Percentiles rank a stretch among this genome's conserved stretches.
Conservation (phyloP, 2,888 invertebrate species). For the Callyntrura guangdongensis region DNA sequence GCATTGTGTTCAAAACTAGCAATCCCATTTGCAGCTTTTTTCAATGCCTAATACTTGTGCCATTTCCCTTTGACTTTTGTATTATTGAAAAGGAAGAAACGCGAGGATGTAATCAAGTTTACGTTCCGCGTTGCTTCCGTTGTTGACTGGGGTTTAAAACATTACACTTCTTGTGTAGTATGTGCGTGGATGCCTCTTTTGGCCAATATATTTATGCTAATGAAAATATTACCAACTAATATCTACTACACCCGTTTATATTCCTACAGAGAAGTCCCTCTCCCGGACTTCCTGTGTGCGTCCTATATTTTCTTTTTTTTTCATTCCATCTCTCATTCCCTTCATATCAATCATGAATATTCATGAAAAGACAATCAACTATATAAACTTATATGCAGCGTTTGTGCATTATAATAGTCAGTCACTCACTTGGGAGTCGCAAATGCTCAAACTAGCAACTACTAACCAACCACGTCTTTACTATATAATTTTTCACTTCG, state of each 20-base stretch:
- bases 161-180: background rate
- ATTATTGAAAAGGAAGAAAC: background rate
- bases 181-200: background rate
- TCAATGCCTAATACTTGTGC: background rate
- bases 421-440: slow-evolving; percentile 24
- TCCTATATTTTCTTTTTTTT: slow-evolving; percentile 9
- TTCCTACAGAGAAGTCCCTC: background rate
- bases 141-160: background rate
- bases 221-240: background rate
- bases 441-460: background rate
- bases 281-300: slow-evolving; percentile 2
- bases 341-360: slow-evolving; percentile 59
- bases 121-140: too few relatives aligned
- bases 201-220: background rate
- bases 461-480: slow-evolving; percentile 17
- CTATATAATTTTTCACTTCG: background rate
- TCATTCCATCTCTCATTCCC: slow-evolving; percentile 48
- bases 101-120: background rate
- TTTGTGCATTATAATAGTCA: background rate
- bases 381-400: background rate
- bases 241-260: background rate
- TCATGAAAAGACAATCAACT: slow-evolving; percentile 38
- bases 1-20: background rate
- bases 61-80: slow-evolving; percentile 8
- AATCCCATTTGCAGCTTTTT: background rate